Conservation (phyloP, 2,888 invertebrate species). For the Cryptus armator region DNA sequence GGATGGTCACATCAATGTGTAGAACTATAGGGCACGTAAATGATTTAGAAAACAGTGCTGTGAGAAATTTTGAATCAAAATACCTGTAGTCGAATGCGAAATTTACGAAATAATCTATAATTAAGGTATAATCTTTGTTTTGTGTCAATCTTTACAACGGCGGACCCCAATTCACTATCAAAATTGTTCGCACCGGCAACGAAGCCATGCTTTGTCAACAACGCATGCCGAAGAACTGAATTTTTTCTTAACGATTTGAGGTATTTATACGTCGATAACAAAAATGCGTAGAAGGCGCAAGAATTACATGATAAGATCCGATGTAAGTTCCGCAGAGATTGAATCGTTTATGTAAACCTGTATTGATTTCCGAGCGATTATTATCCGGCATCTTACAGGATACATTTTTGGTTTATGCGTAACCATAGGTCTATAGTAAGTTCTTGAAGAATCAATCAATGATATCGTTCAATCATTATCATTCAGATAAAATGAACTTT, state of each 20-base stretch:
- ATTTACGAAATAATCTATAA: neutral
- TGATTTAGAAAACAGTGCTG: neutral
- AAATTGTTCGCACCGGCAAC: neutral
- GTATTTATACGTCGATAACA: constrained; percentile 30
- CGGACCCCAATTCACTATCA: neutral
- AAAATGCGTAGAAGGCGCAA: neutral
- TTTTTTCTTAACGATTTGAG: neutral
- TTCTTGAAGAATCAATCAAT: constrained; percentile 24
- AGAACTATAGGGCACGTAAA: neutral
- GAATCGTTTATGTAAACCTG: constrained; percentile 4
- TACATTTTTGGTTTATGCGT: neutral
- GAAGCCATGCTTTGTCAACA: constrained; percentile 14
- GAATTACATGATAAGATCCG: neutral
- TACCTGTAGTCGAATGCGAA: neutral
- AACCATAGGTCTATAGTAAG: neutral
- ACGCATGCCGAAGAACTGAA: neutral
- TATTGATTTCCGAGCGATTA: neutral
- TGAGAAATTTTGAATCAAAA: too few relatives aligned
- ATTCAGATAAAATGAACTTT: neutral
- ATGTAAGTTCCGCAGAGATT: neutral
- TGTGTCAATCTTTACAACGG: constrained; percentile 14
- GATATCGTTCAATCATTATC: neutral
- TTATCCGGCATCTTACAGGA: neutral
- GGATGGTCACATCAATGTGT: neutral
- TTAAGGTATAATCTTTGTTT: neutral